A percentile compares a stretch with the other conserved stretches of the same genome.
These are phyloP conservation scores for Philereme transversata DNA, from an alignment of 2,888 invertebrate genomes.

Conservation along the genomic window DNA sequence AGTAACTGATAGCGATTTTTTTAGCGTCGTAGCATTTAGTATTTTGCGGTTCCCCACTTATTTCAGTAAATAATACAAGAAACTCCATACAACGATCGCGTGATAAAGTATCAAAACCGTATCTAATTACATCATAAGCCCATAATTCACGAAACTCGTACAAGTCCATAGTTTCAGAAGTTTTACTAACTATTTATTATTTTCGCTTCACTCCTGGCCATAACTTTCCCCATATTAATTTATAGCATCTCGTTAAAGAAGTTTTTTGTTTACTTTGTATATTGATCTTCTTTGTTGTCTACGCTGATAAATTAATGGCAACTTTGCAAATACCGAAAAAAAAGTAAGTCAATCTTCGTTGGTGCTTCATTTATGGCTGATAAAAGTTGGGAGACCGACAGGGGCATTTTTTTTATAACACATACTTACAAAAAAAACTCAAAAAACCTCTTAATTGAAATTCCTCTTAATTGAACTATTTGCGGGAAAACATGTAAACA, in stretches of 20 bases:
- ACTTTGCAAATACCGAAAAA: constrained; percentile 12
- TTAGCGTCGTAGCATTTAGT: no score
- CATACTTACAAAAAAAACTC: no score
- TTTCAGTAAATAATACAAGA: constrained; percentile 1
- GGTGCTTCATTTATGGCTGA: no score
- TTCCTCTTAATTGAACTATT: no score
- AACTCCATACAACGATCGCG: constrained; percentile 24
- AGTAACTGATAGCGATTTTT: no score
- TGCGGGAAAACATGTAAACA: no score
- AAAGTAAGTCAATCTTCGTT: constrained; percentile 8
- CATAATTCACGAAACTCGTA: constrained; percentile 33
- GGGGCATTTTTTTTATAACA: no score
- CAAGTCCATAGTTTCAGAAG: constrained; percentile 31
- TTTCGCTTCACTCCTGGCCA: constrained; percentile 46
- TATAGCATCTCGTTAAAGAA: constrained; percentile 45
- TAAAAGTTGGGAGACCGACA: no score
- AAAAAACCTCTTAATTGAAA: no score
- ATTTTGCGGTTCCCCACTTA: no score
- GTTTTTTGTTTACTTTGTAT: constrained; percentile 41
- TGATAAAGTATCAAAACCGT: constrained; percentile 35
- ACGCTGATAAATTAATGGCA: constrained; percentile 17
- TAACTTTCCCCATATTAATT: constrained; percentile 49
- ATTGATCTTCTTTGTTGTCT: constrained; percentile 27
- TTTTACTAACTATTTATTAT: constrained; percentile 52
- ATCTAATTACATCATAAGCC: constrained; percentile 38